Percentiles rank a stretch among this genome's conserved stretches.
Evolutionary conservation across 2,797 vertebrate genomes (phyloP).

Genomic region (Oreochromis mossambicus): DNA sequence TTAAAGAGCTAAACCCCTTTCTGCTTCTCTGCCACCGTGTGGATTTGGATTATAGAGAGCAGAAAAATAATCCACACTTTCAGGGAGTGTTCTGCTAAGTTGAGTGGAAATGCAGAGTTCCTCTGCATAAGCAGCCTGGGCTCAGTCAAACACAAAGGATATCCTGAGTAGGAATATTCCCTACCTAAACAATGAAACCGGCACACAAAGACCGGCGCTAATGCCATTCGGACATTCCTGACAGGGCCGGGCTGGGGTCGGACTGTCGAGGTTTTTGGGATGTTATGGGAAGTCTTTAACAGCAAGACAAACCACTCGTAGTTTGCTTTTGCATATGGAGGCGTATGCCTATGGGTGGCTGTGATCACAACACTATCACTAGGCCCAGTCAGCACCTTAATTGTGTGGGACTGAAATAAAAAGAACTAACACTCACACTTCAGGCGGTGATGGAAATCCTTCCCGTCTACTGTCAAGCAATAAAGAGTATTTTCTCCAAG

Average conservation of each 20-base stretch:
- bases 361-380: not conserved
- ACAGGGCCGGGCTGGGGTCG: not conserved
- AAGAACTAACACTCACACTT: conserved; percentile 2
- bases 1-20: conserved; percentile 42
- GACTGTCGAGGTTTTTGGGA: conserved; percentile 4
- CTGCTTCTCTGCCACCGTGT: conserved; percentile 23
- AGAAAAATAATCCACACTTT: conserved; percentile 48
- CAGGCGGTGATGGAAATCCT: not conserved
- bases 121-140: conserved; percentile 24
- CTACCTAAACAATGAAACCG: conserved; percentile 43
- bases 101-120: conserved; percentile 47
- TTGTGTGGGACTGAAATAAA: not conserved
- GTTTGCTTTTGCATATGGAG: not conserved
- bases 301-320: not conserved
- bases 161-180: conserved; percentile 62
- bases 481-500: not conserved
- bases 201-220: conserved; percentile 36
- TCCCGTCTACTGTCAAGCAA: not conserved
- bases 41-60: conserved; percentile 50
- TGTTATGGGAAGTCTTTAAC: not conserved
- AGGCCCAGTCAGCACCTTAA: not conserved
- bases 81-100: conserved; percentile 22
- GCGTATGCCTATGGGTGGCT: not conserved
- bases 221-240: conserved; percentile 50
- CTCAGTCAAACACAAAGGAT: conserved; percentile 56